Evolutionary conservation across 2,113 vertebrate species (phyloP).

Genomic region (Erpornis zantholeuca): DNA sequence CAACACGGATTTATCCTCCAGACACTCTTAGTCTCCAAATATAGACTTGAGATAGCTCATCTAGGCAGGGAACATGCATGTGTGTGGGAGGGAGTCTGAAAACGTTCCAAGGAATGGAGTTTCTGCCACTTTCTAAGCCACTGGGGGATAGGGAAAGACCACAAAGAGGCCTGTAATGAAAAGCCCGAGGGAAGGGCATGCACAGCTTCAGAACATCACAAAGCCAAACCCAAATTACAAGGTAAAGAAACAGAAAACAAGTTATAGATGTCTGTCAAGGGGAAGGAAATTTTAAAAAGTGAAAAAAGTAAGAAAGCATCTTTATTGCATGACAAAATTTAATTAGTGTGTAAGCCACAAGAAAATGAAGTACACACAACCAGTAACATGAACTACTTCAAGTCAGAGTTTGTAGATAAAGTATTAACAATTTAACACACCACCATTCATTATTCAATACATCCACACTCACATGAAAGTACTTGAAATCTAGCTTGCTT

Average conservation of each 20-base stretch:
- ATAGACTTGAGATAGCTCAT: background rate
- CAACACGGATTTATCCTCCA: slow-evolving; percentile 8
- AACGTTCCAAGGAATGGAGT: background rate
- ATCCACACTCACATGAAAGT: background rate
- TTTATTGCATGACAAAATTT: background rate
- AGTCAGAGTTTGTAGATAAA: background rate
- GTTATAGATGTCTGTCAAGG: background rate
- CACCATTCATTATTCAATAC: background rate
- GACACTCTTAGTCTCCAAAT: background rate
- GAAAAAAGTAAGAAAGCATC: background rate
- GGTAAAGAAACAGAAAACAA: background rate
- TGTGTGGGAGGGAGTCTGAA: background rate
- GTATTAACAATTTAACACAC: background rate
- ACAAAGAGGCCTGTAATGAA: background rate
- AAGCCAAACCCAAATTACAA: background rate
- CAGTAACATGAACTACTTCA: background rate
- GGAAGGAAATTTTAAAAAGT: background rate
- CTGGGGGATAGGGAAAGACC: background rate
- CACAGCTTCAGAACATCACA: background rate
- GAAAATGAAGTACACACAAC: background rate
- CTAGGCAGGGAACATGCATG: background rate
- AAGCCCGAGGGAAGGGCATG: background rate
- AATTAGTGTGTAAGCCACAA: background rate
- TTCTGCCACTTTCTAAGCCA: background rate
- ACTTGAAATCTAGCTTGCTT: background rate